Conservation (phyloP, 2,113 vertebrate genomes). For the Pungitius pungitius region DNA sequence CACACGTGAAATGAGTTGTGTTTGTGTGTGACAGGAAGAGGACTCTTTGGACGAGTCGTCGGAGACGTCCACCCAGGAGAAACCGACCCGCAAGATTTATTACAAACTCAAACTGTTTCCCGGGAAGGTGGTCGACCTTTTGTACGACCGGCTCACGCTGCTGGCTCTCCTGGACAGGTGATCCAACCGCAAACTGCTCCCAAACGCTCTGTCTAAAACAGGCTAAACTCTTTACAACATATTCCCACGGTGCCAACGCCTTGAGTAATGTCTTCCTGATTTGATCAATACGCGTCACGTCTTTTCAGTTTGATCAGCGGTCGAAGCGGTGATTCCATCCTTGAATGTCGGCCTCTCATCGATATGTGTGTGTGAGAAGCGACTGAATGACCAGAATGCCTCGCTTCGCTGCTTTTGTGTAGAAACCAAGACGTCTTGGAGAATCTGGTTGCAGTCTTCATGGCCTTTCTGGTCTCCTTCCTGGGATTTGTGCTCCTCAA, state of each 20-base stretch:
- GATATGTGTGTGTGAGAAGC: too few species aligned
- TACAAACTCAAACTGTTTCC: slow-evolving; percentile 94
- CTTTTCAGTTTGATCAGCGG: background rate
- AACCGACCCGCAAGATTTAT: slow-evolving; percentile 88
- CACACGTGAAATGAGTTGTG: background rate
- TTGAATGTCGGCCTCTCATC: background rate
- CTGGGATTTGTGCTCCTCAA: slow-evolving; percentile 93
- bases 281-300: background rate
- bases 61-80: slow-evolving; percentile 87
- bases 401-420: slow-evolving; percentile 6
- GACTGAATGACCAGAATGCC: background rate
- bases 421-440: slow-evolving; percentile 87
- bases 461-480: slow-evolving; percentile 92
- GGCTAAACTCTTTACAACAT: background rate
- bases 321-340: background rate
- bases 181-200: slow-evolving; percentile 17
- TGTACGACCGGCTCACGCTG: slow-evolving; percentile 93
- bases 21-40: slow-evolving; percentile 79
- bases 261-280: background rate
- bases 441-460: slow-evolving; percentile 86
- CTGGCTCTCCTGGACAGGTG: slow-evolving; percentile 92
- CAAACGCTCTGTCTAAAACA: background rate
- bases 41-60: slow-evolving; percentile 88
- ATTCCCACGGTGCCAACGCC: too few species aligned
- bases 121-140: slow-evolving; percentile 93